These are phyloP conservation scores for Micronisus gabar DNA, from an alignment of 2,113 vertebrate species.

Conservation along the genomic window DNA sequence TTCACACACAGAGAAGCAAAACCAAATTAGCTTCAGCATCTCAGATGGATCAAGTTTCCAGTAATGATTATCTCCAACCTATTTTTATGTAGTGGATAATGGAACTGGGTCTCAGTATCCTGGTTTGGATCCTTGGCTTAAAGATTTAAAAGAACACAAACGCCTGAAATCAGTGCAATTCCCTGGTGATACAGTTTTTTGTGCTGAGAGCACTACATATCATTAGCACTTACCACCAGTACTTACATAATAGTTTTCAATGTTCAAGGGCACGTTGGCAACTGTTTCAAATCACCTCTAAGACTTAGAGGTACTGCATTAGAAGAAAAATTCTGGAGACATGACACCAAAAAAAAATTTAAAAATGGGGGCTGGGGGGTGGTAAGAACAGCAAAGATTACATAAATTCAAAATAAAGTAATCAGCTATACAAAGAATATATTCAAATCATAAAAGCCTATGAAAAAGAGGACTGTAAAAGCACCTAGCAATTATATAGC, in stretches of 20 bases:
- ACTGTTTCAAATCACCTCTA: background rate
- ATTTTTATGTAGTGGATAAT: background rate
- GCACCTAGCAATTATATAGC: background rate
- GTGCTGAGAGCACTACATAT: background rate
- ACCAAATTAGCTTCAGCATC: background rate
- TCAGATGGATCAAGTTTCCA: background rate
- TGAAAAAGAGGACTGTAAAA: background rate
- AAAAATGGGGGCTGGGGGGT: fast-evolving
- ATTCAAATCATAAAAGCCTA: background rate
- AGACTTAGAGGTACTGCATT: background rate
- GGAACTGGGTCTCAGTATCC: background rate
- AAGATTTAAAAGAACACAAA: background rate
- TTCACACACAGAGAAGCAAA: background rate
- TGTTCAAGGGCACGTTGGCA: background rate
- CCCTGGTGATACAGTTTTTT: background rate
- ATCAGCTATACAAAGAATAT: background rate
- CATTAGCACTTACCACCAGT: background rate
- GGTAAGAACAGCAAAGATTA: background rate
- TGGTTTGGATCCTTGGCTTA: background rate
- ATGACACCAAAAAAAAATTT: background rate
- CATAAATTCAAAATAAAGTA: background rate
- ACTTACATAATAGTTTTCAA: background rate
- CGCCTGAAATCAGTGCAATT: background rate
- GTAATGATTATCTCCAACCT: background rate
- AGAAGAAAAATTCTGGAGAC: background rate